phyloP scores from a whole-genome alignment of 2,113 vertebrate species.

The Pterocles burchelli region DNA sequence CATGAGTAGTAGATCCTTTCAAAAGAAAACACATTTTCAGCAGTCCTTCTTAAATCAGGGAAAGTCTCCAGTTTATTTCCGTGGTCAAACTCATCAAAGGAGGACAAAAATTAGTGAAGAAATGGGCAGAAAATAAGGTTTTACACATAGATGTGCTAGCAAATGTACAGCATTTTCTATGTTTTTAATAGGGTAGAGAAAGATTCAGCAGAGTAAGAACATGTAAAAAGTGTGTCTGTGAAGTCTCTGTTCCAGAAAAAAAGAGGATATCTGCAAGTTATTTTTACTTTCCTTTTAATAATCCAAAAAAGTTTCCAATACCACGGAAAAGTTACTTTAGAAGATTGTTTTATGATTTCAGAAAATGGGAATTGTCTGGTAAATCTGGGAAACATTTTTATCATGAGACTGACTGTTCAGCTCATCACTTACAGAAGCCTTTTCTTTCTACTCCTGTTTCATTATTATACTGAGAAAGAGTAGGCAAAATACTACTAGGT shows the following conservation, averaged over 20 bases:
- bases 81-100: not conserved
- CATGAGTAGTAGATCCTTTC: fast-evolving
- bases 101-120: not conserved
- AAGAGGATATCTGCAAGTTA: not conserved
- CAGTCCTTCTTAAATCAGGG: not conserved
- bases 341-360: not conserved
- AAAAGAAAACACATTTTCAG: not conserved
- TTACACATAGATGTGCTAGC: fast-evolving
- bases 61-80: not conserved
- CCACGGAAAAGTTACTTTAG: not conserved
- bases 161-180: not conserved
- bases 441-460: not conserved
- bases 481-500: not conserved
- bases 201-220: not conserved
- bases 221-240: not conserved
- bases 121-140: not conserved
- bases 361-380: not conserved
- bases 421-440: not conserved
- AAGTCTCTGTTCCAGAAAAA: not conserved
- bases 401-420: not conserved
- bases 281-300: not conserved
- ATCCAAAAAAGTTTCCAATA: not conserved
- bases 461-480: not conserved
- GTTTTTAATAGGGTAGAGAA: not conserved
- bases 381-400: not conserved